A percentile compares a stretch with the other conserved stretches of the same genome.
These are phyloP conservation scores for Odontothrips loti DNA, from an alignment of 2,888 invertebrate species.

Conservation along the genomic window DNA sequence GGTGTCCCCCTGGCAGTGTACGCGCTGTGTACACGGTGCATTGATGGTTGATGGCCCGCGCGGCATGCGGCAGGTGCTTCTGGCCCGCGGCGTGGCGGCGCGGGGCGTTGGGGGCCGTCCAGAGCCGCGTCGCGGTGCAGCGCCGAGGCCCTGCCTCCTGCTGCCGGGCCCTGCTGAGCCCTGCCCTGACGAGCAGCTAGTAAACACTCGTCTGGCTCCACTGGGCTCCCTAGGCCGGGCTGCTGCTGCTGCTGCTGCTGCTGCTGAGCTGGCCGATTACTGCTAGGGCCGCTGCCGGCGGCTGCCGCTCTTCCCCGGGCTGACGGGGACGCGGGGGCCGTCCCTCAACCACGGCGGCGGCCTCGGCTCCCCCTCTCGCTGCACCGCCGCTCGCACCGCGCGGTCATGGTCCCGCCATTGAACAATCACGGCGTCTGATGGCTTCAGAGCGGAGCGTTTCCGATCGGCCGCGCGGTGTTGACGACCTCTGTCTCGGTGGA, in stretches of 20 bases:
- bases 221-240: neutral
- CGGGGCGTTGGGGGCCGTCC: neutral
- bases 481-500: neutral
- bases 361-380: neutral
- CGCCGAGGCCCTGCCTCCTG: neutral
- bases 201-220: constrained; percentile 4
- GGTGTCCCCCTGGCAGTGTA: too few species aligned
- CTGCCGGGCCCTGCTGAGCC: neutral
- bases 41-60: neutral
- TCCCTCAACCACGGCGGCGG: neutral
- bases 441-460: neutral
- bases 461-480: neutral
- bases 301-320: too few species aligned
- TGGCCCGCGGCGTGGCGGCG: neutral
- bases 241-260: neutral
- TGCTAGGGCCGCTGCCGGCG: neutral
- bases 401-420: too few species aligned
- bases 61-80: neutral
- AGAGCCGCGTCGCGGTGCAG: neutral
- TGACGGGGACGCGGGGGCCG: neutral
- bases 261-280: neutral
- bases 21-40: neutral
- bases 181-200: neutral
- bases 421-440: too few species aligned
- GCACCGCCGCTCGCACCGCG: neutral